These are phyloP conservation scores for Asobara japonica DNA, from an alignment of 1,140 invertebrate species.

Conservation along the genomic window DNA sequence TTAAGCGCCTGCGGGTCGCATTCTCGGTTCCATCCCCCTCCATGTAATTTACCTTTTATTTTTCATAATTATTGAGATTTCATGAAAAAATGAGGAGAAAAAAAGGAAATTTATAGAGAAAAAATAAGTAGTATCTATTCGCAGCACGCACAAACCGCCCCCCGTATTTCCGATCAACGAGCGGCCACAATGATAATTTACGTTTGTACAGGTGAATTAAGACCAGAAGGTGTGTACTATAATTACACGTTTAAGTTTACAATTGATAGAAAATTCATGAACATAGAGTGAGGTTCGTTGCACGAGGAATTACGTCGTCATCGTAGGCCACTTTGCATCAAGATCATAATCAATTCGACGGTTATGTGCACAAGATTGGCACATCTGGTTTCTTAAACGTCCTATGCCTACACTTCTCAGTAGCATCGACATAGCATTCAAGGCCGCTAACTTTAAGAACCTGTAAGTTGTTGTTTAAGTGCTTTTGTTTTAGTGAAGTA, in stretches of 20 bases:
- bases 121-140: neutral
- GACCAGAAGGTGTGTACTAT: constrained; percentile 17
- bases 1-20: neutral
- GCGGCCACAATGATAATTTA: neutral
- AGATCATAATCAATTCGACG: constrained; percentile 13
- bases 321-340: neutral
- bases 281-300: constrained; percentile 34
- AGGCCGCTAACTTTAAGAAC: neutral
- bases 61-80: neutral
- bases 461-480: neutral
- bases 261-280: constrained; percentile 22
- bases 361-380: constrained; percentile 22
- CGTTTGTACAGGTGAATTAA: constrained; percentile 11
- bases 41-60: neutral
- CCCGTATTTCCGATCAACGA: neutral
- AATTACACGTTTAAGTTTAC: constrained; percentile 13
- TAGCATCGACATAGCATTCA: neutral
- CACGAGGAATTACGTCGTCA: constrained; percentile 39
- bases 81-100: neutral
- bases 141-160: neutral
- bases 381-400: neutral
- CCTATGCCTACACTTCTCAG: neutral
- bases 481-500: neutral
- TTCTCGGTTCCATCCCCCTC: neutral
- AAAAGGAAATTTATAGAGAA: neutral